Evolutionary conservation across 2,113 vertebrate genomes (phyloP), one percentile per base, ranked within the genome.

Genomic region (Shinisaurus crocodilurus): DNA sequence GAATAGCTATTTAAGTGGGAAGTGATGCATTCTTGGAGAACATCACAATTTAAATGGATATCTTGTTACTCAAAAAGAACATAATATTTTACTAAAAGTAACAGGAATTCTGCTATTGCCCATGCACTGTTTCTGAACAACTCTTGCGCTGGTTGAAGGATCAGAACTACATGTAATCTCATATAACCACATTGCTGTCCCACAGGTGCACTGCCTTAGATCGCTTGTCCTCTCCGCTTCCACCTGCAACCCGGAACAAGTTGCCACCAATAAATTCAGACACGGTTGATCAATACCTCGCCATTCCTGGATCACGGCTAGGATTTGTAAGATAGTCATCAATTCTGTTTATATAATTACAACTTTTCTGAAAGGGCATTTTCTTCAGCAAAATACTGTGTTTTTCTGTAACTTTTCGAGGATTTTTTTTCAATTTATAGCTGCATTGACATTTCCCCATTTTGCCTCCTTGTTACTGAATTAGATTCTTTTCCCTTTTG

Each of bases 221-320:
- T 90, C 90, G 5, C 70, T 54, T 95, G 23, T 93, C 96, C n/a
- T 96, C 97, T 91, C 94, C 94, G n/a, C 45, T 69, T 2, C 82
- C n/a, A 10, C 94, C 88, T 82, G 82, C 92, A 43, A 57, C 88
- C 25, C 23, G 90, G 82, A 97, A 89, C 92, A 97, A 96, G 87
- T 95, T 98, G 48, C 98, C 97, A 72, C 97, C 97, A 0, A 97
- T 98, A 95, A 95, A 94, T 43, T 89, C 95, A 0, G 97, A 98
- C 40, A 43, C 86, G 67, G 91, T 87, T 50, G 97, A 98, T 72
- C 97, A 95, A 0, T 92, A 72, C 54, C 8, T 93, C 82, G 92
- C 95, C 34, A 57, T 91, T 76, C 95, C 96, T 23, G 95, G 54
- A 88, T 57, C 94, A 32, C 96, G 92, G n/a, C 95, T 95, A 79